Evolutionary conservation across 2,888 invertebrate species (phyloP), one percentile per base, ranked within the genome.

Genomic region (Noctua janthe): DNA sequence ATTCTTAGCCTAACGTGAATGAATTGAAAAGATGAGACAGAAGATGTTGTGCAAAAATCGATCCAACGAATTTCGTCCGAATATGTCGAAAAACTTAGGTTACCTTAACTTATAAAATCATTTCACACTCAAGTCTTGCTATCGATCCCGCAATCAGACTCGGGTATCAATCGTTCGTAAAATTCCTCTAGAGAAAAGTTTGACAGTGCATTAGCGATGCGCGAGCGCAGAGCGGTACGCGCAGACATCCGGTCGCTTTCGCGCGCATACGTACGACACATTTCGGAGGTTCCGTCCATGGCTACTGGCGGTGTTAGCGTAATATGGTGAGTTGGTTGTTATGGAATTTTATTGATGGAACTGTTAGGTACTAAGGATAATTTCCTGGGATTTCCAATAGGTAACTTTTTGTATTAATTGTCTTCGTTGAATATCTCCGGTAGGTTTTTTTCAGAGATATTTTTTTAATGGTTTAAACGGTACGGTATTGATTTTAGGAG

Each of bases 201-300:
- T 94, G 95, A 95, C 94, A 94, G 91, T 84, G 83, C 93, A 95
- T 96, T 96, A 95, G 91, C 93, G 92, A 95, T 96, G 94, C 95
- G 93, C 88, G 88, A 83, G 91, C 90, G 88, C 82, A 90, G 94
- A 93, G 92, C 89, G 92, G 94, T 94, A 95, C 95, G 96, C 96
- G 95, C 91, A 94, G 92, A 90, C 93, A 96, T 95, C 94, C 94
- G 92, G 81, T 90, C 92, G 93, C 96, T 95, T 96, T 96, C 96
- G 94, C 95, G 94, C 83, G 56, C 86, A 70, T 66, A 77, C 51
- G 64, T 70, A 66, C 82, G 81, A 80, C 80, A 85, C 82, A 86
- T 83, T 89, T 88, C 76, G 88, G 89, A 74, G 87, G 87, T 87
- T 77, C 81, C 80, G 76, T 76, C 76, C 78, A 69, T 78, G n/a